Base-by-base conservation (phyloP, 2,113 vertebrate species). In the Synodontis membranacea region DNA sequence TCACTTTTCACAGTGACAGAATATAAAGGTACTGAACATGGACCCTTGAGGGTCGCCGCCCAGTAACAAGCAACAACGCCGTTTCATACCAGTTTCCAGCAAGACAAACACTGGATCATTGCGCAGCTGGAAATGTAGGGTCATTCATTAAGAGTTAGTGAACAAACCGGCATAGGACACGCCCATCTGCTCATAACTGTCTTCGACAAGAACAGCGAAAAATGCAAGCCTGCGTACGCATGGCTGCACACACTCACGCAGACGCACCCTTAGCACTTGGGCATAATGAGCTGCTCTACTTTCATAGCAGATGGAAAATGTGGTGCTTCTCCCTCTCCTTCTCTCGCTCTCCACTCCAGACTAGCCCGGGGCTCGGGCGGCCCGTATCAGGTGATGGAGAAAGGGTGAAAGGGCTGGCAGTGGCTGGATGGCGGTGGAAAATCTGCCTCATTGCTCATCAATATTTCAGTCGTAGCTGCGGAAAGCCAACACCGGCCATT, bases 241-340 rank as follows among this genome's bases (percentile, higher is more conserved):
- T 56, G 52, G 52, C 78, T 80, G 50, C 78, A 87, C 58, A 79
- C 52, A 3, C 68, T 82, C 64, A 80, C 50, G 60, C 88, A 80
- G 68, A 79, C 52, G 80, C 75, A 75, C 81, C 68, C 78, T 91
- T 91, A 94, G 92, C 94, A 94, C 93, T 93, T 88, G 90, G 90
- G 78, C 81, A 89, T 94, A 95, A 95, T 93, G 93, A 94, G 92
- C 91, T 94, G 94, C 94, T 95, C 94, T 89, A 92, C 92, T 95
- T 95, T 95, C 93, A 94, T 89, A 90, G 92, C 94, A 94, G 93
- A 95, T 95, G 94, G 95, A 95, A 95, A 95, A 94, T 94, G 92
- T 92, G 91, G 89, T 84, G 90, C 90, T 72, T 87, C 66, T 76
- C 34, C 54, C 37, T 44, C 56, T 46, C 46, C 19, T n/a, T n/a